A percentile compares a stretch with the other conserved stretches of the same genome.
These are phyloP conservation scores for Brachionus calyciflorus DNA, from an alignment of 1,140 invertebrate genomes.

Conservation along the genomic window DNA sequence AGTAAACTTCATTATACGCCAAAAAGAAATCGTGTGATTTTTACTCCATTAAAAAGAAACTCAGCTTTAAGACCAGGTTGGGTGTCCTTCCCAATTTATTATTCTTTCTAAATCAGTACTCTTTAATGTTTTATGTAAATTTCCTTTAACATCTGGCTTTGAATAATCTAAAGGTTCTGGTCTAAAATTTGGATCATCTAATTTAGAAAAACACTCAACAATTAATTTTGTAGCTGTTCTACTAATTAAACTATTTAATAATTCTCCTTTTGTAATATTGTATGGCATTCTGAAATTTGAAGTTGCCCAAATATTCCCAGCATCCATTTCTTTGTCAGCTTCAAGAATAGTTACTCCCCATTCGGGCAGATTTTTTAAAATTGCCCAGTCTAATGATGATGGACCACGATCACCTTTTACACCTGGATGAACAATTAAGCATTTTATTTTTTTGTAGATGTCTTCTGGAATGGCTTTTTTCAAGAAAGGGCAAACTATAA, in stretches of 20 bases:
- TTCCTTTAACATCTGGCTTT: not conserved
- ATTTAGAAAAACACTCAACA: not conserved
- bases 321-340: conserved; percentile 14
- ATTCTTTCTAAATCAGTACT: not conserved
- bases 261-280: not conserved
- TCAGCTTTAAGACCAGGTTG: too few relatives aligned
- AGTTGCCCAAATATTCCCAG: not conserved
- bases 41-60: not conserved
- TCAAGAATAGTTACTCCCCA: not conserved
- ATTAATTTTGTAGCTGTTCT: not conserved
- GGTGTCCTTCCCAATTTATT: too few relatives aligned
- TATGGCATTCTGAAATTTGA: not conserved
- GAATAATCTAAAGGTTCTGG: not conserved
- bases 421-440: not conserved
- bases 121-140: not conserved
- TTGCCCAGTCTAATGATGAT: not conserved
- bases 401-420: not conserved
- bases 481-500: not conserved
- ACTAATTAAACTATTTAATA: not conserved
- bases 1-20: not conserved
- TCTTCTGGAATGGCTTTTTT: not conserved
- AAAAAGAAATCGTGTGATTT: not conserved
- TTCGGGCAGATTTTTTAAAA: not conserved
- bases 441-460: not conserved
- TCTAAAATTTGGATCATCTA: not conserved